Percentiles rank a stretch among this genome's conserved stretches.
Conservation (phyloP, 92 coral and sea anemone species). For the Anthopleura xanthogrammica region DNA sequence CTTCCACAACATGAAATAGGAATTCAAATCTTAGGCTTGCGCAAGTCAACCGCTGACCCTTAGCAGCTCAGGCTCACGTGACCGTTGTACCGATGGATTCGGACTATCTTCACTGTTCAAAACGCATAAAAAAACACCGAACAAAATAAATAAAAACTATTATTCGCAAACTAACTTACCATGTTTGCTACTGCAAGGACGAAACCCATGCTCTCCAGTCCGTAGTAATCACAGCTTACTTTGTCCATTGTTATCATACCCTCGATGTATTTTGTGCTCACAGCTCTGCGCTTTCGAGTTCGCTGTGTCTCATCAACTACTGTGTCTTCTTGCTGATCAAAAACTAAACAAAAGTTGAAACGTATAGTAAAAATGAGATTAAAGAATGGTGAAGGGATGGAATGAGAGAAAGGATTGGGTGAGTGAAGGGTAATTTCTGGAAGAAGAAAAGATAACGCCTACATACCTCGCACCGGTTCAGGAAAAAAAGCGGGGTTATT, state of each 20-base stretch:
- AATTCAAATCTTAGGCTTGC: no score
- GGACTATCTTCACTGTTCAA: no score
- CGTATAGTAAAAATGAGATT: neutral
- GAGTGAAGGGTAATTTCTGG: no score
- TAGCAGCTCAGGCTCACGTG: no score
- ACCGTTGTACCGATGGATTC: no score
- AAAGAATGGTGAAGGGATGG: neutral
- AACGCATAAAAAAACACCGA: neutral
- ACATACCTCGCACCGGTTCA: constrained; percentile 30
- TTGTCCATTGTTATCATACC: constrained; percentile 82
- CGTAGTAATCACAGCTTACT: constrained; percentile 64
- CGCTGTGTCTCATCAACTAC: neutral
- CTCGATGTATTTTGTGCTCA: constrained; percentile 57
- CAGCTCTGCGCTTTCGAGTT: constrained; percentile 27
- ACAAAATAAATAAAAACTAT: neutral
- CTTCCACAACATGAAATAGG: no score
- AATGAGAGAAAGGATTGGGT: no score
- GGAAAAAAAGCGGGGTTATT: constrained; percentile 21
- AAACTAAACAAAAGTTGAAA: neutral
- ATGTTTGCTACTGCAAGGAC: constrained; percentile 72
- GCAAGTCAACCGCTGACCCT: no score
- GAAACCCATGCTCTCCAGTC: constrained; percentile 68
- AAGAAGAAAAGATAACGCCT: neutral
- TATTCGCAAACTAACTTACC: constrained; percentile 39
- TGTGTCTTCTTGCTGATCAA: neutral